A percentile compares a stretch with the other conserved stretches of the same genome.
phyloP scores from a whole-genome alignment of 2,888 invertebrate species.

The Amiota mariae region DNA sequence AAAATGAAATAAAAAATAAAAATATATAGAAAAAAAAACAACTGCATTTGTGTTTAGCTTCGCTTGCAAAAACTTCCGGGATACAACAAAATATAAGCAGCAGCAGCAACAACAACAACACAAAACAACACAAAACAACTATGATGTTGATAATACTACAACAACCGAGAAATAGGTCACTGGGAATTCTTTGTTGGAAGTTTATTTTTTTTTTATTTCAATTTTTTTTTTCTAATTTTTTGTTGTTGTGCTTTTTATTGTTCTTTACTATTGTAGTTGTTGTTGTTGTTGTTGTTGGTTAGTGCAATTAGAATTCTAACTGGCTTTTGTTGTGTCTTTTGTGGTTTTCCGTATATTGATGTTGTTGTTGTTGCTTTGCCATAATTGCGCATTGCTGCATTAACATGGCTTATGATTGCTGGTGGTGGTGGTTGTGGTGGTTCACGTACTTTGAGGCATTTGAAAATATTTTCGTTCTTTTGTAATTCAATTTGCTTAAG shows the following conservation, averaged over 20 bases:
- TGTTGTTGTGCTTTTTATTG: constrained; percentile 22
- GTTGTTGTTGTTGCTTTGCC: constrained; percentile 32
- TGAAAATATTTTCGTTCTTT: no score
- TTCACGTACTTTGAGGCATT: no score
- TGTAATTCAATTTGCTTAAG: no score
- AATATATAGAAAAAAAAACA: constrained; percentile 35
- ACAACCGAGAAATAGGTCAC: constrained; percentile 57
- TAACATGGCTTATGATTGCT: no score
- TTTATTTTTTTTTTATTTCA: constrained; percentile 39
- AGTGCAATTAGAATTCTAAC: constrained; percentile 44
- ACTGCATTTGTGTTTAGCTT: constrained; percentile 18
- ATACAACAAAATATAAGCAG: constrained; percentile 15
- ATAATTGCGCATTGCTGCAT: no score
- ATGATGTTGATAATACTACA: no score
- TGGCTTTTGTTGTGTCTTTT: constrained; percentile 54
- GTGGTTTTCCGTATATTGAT: constrained; percentile 44
- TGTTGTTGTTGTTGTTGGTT: constrained; percentile 48
- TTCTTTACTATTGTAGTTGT: constrained; percentile 32
- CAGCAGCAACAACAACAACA: background rate
- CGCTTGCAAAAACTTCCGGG: constrained; percentile 16
- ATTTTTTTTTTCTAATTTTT: constrained; percentile 54
- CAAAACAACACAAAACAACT: no score
- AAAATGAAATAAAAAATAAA: no score
- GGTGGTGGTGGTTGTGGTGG: no score
- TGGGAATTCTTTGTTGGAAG: constrained; percentile 57